Evolutionary conservation across 1,140 invertebrate genomes (phyloP), one percentile per base, ranked within the genome.

Genomic region (Heliconius eleuchia): DNA sequence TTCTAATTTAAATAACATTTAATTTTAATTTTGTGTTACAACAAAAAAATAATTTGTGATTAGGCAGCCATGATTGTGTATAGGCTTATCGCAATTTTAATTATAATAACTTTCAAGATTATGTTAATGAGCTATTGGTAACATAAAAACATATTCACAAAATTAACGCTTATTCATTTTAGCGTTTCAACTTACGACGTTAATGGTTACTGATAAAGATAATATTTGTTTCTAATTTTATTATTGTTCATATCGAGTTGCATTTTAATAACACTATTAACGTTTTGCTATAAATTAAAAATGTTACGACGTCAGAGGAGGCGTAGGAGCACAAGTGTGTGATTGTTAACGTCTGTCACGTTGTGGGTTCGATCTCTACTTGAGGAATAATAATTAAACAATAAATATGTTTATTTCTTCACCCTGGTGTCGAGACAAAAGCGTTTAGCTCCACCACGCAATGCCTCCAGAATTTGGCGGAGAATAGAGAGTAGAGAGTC

Each of bases 101-200:
- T 66, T 66, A 66, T 66, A 66, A 11, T 3, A 34, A 37, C 19
- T 72, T 77, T 34, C 27, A 72, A 77, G 76, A 77, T 77, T 71
- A 55, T 70, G 34, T 70, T 77, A 77, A 77, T 77, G 66, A 77
- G 39, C 19, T 46, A 52, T 72, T 72, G 37, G 23, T 30, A 66
- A 66, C 60, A 66, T 27, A 66, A 66, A 66, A 66, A 66, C 27
- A 66, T 66, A 4, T 16, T 13, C 11, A 66, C 23, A 66, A 66
- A 66, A 27, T 27, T 66, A 13, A 66, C 55, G 55, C 13, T 27
- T 66, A 16, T 66, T 66, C 11, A 66, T 66, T 66, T 27, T 30
- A 30, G 8, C 60, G 27, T 66, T 30, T 27, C 3, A 6, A 66
- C 60, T 66, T 66, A 66, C 23, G 23, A 66, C 13, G 13, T 66